Evolutionary conservation across 2,888 invertebrate genomes (phyloP).

Genomic region (Boloria selene): DNA sequence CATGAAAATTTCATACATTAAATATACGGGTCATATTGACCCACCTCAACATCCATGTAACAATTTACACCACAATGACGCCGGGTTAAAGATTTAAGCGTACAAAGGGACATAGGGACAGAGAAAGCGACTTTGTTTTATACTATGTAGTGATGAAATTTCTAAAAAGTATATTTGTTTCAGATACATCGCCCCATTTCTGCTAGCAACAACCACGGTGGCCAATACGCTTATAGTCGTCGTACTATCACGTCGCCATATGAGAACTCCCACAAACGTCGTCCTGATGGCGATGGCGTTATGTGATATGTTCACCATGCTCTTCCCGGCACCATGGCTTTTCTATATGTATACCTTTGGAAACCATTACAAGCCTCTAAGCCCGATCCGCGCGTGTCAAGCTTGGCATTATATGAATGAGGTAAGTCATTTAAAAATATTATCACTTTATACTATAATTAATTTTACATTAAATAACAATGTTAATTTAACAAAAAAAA

Average conservation of each 20-base stretch:
- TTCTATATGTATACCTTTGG: conserved; percentile 96
- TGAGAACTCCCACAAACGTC: conserved; percentile 96
- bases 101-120: too few species aligned
- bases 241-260: conserved; percentile 93
- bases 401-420: conserved; percentile 91
- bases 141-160: too few species aligned
- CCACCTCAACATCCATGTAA: too few species aligned
- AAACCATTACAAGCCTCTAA: conserved; percentile 91
- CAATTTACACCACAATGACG: too few species aligned
- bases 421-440: conserved; percentile 68
- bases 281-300: conserved; percentile 97
- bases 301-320: conserved; percentile 95
- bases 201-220: conserved; percentile 93
- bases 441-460: not conserved
- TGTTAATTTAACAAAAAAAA: too few species aligned
- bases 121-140: too few species aligned
- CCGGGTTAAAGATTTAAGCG: too few species aligned
- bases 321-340: conserved; percentile 94
- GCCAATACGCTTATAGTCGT: conserved; percentile 95
- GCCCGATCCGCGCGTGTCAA: conserved; percentile 89
- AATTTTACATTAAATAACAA: too few species aligned
- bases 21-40: too few species aligned
- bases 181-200: conserved; percentile 89
- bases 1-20: too few species aligned
- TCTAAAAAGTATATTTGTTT: conserved; percentile 14